Base-by-base conservation (phyloP, 2,797 vertebrate species). In the Sebastes jordani region DNA sequence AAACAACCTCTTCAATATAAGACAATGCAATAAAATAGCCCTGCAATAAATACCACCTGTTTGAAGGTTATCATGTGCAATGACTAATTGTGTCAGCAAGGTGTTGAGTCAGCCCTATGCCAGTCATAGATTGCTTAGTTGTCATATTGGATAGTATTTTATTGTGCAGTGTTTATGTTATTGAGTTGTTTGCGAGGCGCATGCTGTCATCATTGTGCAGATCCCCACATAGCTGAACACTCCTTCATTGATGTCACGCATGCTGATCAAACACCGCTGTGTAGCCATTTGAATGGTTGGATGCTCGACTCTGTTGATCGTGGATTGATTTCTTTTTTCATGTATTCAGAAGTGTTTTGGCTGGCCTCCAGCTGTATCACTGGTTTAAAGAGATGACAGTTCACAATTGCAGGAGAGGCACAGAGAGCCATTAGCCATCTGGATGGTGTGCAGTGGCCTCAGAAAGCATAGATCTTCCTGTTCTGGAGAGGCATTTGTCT, bases 341-440 rank as follows among this genome's bases (percentile, higher is more conserved):
- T 85, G 64, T 49, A 59, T 72, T 68, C 64, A 70, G 30, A 80
- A 10, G 73, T 29, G 27, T 66, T 81, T 58, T 70, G 77, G 75
- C 65, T 13, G 60, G 20, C 29, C 36, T 60, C 71, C 72, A 84
- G 77, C 76, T 76, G 66, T 67, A 78, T 78, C 25, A 56, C 60
- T 25, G 42, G 27, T 86, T 81, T 34, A 63, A 67, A 49, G 61
- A 68, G 67, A 76, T 70, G 55, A 78, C 78, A 78, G 55, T 70
- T 83, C 23, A 76, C 60, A 55, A 67, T 42, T 76, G 62, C 36
- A 85, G 68, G 49, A 59, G 62, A 81, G 59, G 56, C 46, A 67
- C 8, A n/a, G 20, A 81, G 49, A 67, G 16, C 22, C 74, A 81
- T 89, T 84, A 79, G 69, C 71, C 74, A 79, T 84, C 60, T 88